Conservation (phyloP, 2,113 vertebrate genomes). For the Triplophysa rosa region DNA sequence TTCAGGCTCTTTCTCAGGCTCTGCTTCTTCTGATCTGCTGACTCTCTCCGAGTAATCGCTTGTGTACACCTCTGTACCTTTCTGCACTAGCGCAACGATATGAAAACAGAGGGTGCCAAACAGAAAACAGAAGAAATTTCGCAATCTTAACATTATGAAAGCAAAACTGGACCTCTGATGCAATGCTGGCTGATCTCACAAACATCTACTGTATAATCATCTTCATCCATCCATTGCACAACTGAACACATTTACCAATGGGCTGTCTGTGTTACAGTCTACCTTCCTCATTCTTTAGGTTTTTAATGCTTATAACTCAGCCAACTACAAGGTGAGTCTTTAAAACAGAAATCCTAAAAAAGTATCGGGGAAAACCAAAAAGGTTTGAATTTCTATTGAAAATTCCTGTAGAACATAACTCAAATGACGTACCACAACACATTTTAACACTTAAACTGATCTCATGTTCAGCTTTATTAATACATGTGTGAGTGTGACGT, state of each 20-base stretch:
- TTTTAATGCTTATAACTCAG: background rate
- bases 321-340: constrained; percentile 3
- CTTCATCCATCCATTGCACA: background rate
- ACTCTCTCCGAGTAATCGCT: constrained; percentile 6
- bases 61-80: background rate
- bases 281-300: background rate
- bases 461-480: background rate
- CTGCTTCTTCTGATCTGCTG: background rate
- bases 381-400: background rate
- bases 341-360: background rate
- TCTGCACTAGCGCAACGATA: background rate
- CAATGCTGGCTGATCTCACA: background rate
- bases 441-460: constrained; percentile 5
- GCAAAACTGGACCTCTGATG: constrained; percentile 1
- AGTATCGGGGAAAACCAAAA: background rate
- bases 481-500: background rate
- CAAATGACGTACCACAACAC: background rate
- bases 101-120: background rate
- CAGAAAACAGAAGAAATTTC: too few species aligned
- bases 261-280: background rate
- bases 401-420: background rate
- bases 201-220: background rate
- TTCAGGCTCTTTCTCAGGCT: constrained; percentile 1
- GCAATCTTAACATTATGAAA: background rate
- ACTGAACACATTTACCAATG: background rate